Evolutionary conservation across 2,888 invertebrate species (phyloP), one percentile per base, ranked within the genome.

Genomic region (Eristalis pertinax): DNA sequence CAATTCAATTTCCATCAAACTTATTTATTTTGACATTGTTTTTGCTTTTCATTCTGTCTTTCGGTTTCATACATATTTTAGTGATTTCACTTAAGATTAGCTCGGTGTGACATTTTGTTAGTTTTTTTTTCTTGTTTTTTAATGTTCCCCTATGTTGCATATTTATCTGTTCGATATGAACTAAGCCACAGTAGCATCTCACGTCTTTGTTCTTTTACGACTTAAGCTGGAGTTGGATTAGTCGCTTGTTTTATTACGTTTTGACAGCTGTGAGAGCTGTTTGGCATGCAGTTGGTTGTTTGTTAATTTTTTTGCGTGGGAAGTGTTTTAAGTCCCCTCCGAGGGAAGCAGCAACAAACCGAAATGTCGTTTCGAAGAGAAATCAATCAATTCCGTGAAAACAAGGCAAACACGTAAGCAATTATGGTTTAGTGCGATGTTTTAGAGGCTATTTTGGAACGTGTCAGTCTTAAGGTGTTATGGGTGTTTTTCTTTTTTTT

Each of bases 181-280:
- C 69, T 32, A 58, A 69, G 32, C 56, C 69, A 69, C 69, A 56
- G 69, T 69, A 69, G 69, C 69, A 69, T 58, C 69, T 69, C 69
- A 56, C 56, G 56, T 72, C 73, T 60, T 62, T 41, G 65, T 60
- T 73, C 43, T 63, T 74, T 74, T 50, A 74, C 35, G 63, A 74
- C 73, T 74, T n/a, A 74, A 74, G 50, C 35, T 64, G 73, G 50
- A 56, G 64, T 32, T 32, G 29, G 73, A 63, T 63, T 50, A 63
- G 43, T 50, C 64, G 50, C 50, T 29, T 32, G 19, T 43, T 73
- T 73, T 73, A 73, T 73, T 74, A 56, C 50, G 24, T 74, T 50
- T 43, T 64, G 63, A 43, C 26, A 73, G 63, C 60, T 70, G 60
- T 32, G 43, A 29, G 63, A 29, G 73, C 63, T 63, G 60, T 35